These are phyloP conservation scores for Maccullochella peelii DNA, from an alignment of 2,113 vertebrate species.

Conservation along the genomic window DNA sequence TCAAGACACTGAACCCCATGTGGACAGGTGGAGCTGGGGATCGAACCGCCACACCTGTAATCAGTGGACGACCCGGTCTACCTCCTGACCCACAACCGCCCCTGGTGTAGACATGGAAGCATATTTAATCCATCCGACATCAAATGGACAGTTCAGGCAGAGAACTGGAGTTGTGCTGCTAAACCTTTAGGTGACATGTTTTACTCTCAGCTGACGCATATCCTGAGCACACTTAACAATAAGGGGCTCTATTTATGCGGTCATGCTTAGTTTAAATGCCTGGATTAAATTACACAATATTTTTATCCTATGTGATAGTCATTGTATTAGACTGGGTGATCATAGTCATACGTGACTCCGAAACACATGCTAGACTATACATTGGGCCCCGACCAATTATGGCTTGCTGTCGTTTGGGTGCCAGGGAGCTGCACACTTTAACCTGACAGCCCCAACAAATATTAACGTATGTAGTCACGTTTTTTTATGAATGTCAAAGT, in stretches of 20 bases:
- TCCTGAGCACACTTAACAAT: neutral
- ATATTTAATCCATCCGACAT: neutral
- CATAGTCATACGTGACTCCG: neutral
- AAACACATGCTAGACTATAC: neutral
- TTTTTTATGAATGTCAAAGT: neutral
- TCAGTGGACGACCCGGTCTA: no score
- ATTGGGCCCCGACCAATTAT: neutral
- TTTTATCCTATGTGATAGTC: neutral
- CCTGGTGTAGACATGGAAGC: neutral
- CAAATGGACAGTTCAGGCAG: no score
- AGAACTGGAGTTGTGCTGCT: neutral
- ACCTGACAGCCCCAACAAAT: neutral
- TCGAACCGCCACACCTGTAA: no score
- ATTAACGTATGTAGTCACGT: neutral
- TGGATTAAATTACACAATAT: neutral
- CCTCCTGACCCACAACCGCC: no score
- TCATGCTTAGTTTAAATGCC: neutral
- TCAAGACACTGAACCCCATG: no score
- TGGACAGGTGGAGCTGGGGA: no score
- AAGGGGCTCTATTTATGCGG: neutral
- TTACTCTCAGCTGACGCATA: neutral
- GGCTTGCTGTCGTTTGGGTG: neutral
- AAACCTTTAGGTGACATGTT: neutral
- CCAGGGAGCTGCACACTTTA: neutral
- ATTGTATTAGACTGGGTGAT: neutral